phyloP scores from a whole-genome alignment of 1,140 invertebrate species.

The Rhyacophila brunnea region DNA sequence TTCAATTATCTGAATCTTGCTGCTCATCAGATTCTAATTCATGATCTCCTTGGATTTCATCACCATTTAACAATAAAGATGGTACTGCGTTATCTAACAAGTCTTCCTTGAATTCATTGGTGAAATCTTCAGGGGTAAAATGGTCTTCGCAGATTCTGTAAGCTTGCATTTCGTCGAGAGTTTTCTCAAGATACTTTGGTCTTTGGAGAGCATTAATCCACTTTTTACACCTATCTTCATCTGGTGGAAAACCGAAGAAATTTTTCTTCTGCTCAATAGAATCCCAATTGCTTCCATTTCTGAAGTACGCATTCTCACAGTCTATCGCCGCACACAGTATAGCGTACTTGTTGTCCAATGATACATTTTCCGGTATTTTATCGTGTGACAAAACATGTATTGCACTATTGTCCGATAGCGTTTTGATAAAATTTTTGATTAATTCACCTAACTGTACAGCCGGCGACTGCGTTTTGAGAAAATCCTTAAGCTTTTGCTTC shows the following conservation, averaged over 20 bases:
- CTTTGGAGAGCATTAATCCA: conserved; percentile 11
- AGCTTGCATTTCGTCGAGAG: conserved; percentile 14
- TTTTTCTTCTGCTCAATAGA: conserved; percentile 18
- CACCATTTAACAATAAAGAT: not conserved
- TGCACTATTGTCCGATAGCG: not conserved
- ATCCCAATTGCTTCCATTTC: conserved; percentile 17
- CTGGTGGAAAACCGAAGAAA: conserved; percentile 18
- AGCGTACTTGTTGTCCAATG: conserved; percentile 2
- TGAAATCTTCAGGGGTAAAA: conserved; percentile 19
- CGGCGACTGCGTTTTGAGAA: conserved; percentile 12
- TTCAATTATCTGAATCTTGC: too few species aligned
- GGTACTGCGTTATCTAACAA: conserved; percentile 8
- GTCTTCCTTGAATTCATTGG: conserved; percentile 19
- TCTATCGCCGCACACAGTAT: conserved; percentile 13
- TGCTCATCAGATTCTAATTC: too few species aligned
- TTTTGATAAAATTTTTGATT: conserved; percentile 11
- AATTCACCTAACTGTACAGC: conserved; percentile 6
- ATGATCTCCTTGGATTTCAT: too few species aligned
- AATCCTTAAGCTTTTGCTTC: conserved; percentile 19
- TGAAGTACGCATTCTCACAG: conserved; percentile 17
- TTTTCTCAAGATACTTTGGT: conserved; percentile 14
- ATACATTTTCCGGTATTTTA: not conserved
- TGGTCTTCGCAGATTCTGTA: conserved; percentile 21
- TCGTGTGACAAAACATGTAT: conserved; percentile 14
- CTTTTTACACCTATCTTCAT: conserved; percentile 10